Evolutionary conservation across 2,797 vertebrate genomes (phyloP).

Genomic region (Rhinophrynus dorsalis): DNA sequence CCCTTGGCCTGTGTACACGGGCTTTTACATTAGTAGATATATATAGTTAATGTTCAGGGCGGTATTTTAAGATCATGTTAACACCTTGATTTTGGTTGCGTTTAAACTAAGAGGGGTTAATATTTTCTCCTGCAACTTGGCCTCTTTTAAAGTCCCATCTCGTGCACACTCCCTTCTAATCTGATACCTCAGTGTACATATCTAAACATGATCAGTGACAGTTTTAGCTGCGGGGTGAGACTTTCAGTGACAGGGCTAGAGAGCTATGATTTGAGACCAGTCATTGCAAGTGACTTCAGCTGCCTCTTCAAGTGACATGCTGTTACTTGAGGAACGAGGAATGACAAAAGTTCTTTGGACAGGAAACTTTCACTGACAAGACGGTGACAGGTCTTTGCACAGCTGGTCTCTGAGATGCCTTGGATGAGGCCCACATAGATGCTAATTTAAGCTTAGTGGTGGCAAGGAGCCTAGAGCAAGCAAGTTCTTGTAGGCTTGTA

Average conservation of each 20-base stretch:
- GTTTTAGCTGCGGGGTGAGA: constrained; percentile 94
- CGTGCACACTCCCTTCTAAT: constrained; percentile 77
- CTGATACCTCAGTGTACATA: constrained; percentile 74
- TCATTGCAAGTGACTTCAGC: constrained; percentile 93
- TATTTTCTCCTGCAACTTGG: constrained; percentile 67
- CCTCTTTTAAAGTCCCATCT: constrained; percentile 77
- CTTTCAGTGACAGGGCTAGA: constrained; percentile 96
- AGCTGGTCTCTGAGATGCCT: constrained; percentile 79
- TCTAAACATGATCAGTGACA: constrained; percentile 90
- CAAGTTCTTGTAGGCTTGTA: constrained; percentile 65
- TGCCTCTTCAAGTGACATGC: constrained; percentile 94
- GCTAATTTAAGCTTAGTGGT: constrained; percentile 81
- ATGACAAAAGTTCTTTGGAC: constrained; percentile 92
- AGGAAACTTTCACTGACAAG: constrained; percentile 96
- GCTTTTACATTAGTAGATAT: no score
- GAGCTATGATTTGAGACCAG: constrained; percentile 96
- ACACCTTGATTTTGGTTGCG: neutral
- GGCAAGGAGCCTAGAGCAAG: constrained; percentile 66
- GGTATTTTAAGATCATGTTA: neutral
- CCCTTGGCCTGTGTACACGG: no score
- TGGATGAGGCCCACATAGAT: constrained; percentile 74
- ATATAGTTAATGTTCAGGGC: no score
- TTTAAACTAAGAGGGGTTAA: constrained; percentile 27
- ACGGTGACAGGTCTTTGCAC: constrained; percentile 92
- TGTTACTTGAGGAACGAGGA: constrained; percentile 79